Conservation (phyloP, 2,797 vertebrate genomes). For the Scomberomorus guttatus region DNA sequence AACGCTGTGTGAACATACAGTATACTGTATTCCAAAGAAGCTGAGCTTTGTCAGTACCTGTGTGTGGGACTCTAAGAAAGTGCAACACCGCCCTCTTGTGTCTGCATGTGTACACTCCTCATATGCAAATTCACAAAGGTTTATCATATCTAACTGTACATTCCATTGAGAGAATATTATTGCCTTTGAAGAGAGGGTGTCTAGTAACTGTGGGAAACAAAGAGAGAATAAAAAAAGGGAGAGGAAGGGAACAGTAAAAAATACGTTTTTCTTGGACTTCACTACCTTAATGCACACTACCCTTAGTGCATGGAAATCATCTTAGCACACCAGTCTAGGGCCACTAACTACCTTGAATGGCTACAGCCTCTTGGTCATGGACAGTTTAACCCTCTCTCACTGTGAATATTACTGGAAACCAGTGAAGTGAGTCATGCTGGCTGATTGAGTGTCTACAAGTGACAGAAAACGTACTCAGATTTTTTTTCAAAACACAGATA, state of each 20-base stretch:
- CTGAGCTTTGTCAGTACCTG: constrained; percentile 33
- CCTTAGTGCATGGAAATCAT: constrained; percentile 19
- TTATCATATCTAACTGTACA: constrained; percentile 41
- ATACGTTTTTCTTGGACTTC: neutral
- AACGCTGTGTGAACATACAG: constrained; percentile 17
- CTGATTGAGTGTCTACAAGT: constrained; percentile 30
- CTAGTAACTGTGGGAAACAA: neutral
- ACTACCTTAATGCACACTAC: neutral
- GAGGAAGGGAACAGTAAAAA: neutral
- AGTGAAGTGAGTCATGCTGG: constrained; percentile 27
- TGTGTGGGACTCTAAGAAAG: constrained; percentile 55
- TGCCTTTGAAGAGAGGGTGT: constrained; percentile 66
- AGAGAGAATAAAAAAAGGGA: neutral
- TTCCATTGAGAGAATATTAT: constrained; percentile 68
- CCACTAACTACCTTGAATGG: neutral
- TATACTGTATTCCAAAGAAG: constrained; percentile 22
- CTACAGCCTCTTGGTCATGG: neutral
- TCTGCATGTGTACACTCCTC: constrained; percentile 43
- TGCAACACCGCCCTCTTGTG: constrained; percentile 71
- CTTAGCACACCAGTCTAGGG: constrained; percentile 14
- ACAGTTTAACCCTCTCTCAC: constrained; percentile 9
- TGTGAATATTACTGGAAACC: constrained; percentile 27
- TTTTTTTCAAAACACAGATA: constrained; percentile 17
- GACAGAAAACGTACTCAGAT: constrained; percentile 23
- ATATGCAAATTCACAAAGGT: constrained; percentile 50